Evolutionary conservation across 2,113 vertebrate species (phyloP), one percentile per base, ranked within the genome.

Genomic region (Cololabis saira): DNA sequence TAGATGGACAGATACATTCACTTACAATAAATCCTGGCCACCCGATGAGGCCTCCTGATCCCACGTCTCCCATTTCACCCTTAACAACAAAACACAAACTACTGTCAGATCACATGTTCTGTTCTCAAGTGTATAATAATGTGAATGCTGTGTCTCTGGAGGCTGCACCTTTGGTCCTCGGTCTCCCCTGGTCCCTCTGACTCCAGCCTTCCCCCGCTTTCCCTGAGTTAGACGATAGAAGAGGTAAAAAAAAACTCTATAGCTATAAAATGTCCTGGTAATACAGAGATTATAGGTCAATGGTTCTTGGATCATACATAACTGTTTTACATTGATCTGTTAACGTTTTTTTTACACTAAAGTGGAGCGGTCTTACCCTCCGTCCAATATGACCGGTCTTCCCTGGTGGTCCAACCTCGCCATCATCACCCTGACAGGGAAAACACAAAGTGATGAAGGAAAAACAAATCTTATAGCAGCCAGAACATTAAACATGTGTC

Each of bases 11-110:
- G 61, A 77, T 47, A 53, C 50, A 61, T 13, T 0, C 12, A 92
- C 95, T 93, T 86, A 97, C 95, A 0, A 94, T 93, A 57, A 76
- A 76, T 18, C 95, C 95, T 1, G 91, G 85, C 68, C 94, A 94
- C 2, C 95, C 95, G 4, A 58, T 74, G 0, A 85, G 82, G 13
- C 95, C 95, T 5, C 19, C 15, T 8, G 45, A 59, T 53, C 95
- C 95, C 1, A 50, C 14, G 2, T 74, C 84, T 47, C 95, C 95
- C 2, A 76, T 91, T 14, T 44, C 51, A 18, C 95, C 95, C 95
- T 97, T 45, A 68, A 61, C 0, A 18, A 54, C 30, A 57, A 74
- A 54, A 75, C n/a, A 82, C 18, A 51, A 48, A 37, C 17, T 48
- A 41, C 17, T 44, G 21, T 67, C 42, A 18, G 22, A 24, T 27